These are phyloP conservation scores for Plusia festucae DNA, from an alignment of 2,888 invertebrate genomes.

Conservation along the genomic window DNA sequence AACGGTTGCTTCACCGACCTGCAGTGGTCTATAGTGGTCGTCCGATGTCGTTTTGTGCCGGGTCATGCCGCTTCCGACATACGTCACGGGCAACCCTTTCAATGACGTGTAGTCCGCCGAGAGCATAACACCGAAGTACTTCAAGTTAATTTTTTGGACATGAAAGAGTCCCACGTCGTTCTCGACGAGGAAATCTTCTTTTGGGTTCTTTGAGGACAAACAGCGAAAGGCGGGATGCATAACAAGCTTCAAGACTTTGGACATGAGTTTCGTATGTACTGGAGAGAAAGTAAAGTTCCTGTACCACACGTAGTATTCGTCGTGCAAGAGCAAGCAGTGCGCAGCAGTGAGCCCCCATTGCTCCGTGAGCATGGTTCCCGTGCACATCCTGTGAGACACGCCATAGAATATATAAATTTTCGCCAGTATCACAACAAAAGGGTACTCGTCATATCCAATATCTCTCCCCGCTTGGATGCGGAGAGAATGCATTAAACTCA, in stretches of 20 bases:
- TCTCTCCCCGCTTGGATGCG: neutral
- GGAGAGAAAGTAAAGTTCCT: neutral
- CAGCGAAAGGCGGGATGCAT: neutral
- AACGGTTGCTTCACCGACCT: neutral
- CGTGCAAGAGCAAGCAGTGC: neutral
- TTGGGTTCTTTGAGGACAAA: neutral
- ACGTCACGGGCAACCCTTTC: neutral
- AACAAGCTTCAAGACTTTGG: neutral
- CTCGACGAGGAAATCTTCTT: neutral
- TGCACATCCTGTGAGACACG: neutral
- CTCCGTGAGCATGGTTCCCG: neutral
- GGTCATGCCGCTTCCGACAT: neutral
- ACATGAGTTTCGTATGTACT: neutral
- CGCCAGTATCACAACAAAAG: neutral
- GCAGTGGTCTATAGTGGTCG: neutral
- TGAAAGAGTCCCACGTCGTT: neutral
- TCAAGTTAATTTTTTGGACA: neutral
- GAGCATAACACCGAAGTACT: neutral
- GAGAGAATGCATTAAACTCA: neutral
- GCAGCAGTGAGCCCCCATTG: conserved; percentile 1
- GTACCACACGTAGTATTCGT: neutral
- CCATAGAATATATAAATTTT: neutral
- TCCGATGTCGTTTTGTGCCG: neutral
- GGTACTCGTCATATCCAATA: neutral
- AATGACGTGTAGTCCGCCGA: neutral